Evolutionary conservation across 2,797 vertebrate genomes (phyloP).

Genomic region (Diplodus puntazzo): DNA sequence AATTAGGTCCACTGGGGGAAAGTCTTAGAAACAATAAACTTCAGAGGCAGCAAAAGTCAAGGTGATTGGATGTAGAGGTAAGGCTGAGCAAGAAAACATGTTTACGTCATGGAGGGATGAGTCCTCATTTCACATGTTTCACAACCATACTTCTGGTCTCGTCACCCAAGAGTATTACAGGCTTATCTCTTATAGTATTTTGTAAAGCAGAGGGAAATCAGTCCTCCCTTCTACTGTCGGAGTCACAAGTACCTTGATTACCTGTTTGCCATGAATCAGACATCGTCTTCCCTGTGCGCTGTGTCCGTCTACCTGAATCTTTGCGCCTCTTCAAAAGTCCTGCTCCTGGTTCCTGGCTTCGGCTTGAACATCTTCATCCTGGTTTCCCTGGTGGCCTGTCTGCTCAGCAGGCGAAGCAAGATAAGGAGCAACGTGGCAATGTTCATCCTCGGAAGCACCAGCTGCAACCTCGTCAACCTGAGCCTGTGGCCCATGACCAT

Average conservation of each 20-base stretch:
- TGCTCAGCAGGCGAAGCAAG: constrained; percentile 60
- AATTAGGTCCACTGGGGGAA: constrained; percentile 83
- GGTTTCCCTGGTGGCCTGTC: constrained; percentile 61
- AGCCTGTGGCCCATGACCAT: constrained; percentile 78
- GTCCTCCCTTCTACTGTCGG: not conserved
- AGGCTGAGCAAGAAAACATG: constrained; percentile 62
- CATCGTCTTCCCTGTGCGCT: constrained; percentile 54
- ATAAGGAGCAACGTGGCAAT: constrained; percentile 76
- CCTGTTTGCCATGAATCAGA: constrained; percentile 69
- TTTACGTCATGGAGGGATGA: constrained; percentile 50
- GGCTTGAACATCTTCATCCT: constrained; percentile 76
- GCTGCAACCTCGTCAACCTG: constrained; percentile 76
- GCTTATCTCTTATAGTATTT: constrained; percentile 28
- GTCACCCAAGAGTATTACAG: constrained; percentile 31
- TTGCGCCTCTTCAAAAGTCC: constrained; percentile 70
- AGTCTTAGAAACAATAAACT: constrained; percentile 68
- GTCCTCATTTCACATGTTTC: constrained; percentile 38
- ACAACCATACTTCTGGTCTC: constrained; percentile 8
- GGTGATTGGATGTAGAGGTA: constrained; percentile 53
- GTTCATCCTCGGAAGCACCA: constrained; percentile 75
- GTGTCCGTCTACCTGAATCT: constrained; percentile 70
- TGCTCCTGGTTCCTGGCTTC: constrained; percentile 73
- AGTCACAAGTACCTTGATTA: not conserved
- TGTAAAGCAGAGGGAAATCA: constrained; percentile 11
- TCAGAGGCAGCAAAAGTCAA: constrained; percentile 63